Conservation (phyloP, 37 sponge, comb jelly and placozoan genomes). For the Axinella damicornis region DNA sequence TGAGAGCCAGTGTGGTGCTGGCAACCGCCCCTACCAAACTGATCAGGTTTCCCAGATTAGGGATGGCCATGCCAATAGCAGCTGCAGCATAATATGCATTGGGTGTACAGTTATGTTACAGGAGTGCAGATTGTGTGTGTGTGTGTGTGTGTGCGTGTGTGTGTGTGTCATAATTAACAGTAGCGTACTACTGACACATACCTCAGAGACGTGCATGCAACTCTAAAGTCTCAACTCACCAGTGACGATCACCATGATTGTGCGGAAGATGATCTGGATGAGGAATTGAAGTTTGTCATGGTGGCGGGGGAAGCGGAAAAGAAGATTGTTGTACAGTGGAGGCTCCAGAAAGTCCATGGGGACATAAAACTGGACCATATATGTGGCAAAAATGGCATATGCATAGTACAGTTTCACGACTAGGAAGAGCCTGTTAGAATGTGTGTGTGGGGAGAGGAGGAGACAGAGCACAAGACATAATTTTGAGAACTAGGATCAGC, state of each 20-base stretch:
- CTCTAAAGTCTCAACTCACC: too few relatives aligned
- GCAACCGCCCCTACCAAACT: slow-evolving; percentile 89
- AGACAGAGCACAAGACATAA: too few relatives aligned
- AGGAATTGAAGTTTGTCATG: neutral
- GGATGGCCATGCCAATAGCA: slow-evolving; percentile 59
- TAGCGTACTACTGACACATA: too few relatives aligned
- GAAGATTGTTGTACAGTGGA: slow-evolving; percentile 12
- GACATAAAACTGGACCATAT: slow-evolving; percentile 82
- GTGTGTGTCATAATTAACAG: too few relatives aligned
- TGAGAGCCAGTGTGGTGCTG: slow-evolving; percentile 85
- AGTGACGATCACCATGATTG: slow-evolving; percentile 50
- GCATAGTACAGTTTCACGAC: slow-evolving; percentile 69
- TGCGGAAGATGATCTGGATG: slow-evolving; percentile 38
- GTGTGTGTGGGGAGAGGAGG: slow-evolving; percentile 61
- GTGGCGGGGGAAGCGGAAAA: slow-evolving; percentile 13
- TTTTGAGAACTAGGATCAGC: too few relatives aligned
- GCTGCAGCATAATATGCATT: slow-evolving; percentile 53
- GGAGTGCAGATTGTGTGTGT: too few relatives aligned
- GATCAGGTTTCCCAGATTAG: slow-evolving; percentile 82
- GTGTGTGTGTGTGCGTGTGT: too few relatives aligned
- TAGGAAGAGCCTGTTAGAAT: slow-evolving; percentile 56
- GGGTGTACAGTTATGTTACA: too few relatives aligned
- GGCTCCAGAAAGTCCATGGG: slow-evolving; percentile 85
- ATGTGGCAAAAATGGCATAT: slow-evolving; percentile 69
- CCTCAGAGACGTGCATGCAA: too few relatives aligned